phyloP scores from a whole-genome alignment of 2,797 vertebrate genomes.

The Okamejei kenojei region DNA sequence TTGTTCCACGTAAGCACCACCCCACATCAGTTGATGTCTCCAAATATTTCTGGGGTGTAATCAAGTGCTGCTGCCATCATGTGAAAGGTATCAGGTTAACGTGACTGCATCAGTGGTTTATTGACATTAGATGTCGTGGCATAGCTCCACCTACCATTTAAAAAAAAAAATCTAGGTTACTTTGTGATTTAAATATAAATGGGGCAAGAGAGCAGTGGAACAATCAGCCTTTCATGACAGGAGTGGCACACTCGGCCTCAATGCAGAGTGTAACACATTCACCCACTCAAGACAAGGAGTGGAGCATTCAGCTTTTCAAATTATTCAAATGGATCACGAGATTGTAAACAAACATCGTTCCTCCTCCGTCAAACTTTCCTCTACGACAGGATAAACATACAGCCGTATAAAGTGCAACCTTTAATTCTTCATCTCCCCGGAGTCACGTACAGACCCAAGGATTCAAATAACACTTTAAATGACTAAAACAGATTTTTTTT shows the following conservation, averaged over 20 bases:
- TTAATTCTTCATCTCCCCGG: neutral
- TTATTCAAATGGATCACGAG: neutral
- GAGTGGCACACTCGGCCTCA: too few relatives aligned
- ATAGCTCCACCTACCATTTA: neutral
- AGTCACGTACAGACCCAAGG: constrained; percentile 2
- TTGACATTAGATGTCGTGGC: neutral
- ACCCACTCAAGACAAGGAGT: neutral
- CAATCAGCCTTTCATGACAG: neutral
- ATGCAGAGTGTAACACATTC: too few relatives aligned
- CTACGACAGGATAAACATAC: neutral
- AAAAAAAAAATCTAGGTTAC: neutral
- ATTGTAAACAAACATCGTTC: neutral
- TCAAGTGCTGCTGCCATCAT: neutral
- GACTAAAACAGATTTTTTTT: neutral
- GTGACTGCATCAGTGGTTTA: neutral
- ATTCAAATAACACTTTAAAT: constrained; percentile 22
- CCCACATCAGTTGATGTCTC: too few relatives aligned
- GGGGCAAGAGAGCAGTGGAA: neutral
- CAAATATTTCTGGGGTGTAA: neutral
- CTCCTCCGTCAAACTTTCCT: neutral
- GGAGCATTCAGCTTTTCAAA: neutral
- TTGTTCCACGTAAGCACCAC: too few relatives aligned
- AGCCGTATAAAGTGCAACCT: constrained; percentile 14
- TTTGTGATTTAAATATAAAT: neutral
- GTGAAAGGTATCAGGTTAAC: neutral